Percentiles rank a stretch among this genome's conserved stretches.
Conservation (phyloP, 2,113 vertebrate genomes). For the Pipa parva region DNA sequence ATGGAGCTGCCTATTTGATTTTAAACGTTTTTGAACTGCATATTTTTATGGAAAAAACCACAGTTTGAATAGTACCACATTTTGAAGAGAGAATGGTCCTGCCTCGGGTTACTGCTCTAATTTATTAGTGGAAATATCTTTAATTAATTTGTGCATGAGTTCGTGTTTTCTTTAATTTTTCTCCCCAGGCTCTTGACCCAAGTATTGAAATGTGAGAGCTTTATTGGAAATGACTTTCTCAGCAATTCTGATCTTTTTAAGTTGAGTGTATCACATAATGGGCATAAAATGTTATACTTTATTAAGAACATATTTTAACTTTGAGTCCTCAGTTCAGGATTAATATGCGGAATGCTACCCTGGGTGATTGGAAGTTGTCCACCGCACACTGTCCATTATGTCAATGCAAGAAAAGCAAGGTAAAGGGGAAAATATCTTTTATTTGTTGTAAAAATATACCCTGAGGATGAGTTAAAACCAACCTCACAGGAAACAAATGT, state of each 20-base stretch:
- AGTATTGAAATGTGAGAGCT: constrained; percentile 65
- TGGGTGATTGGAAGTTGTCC: constrained; percentile 33
- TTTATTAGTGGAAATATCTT: constrained; percentile 72
- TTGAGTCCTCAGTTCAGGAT: constrained; percentile 59
- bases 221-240: constrained; percentile 67
- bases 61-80: constrained; percentile 64
- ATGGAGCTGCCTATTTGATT: constrained; percentile 51
- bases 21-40: constrained; percentile 54
- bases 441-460: neutral
- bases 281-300: constrained; percentile 69
- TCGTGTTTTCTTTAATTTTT: constrained; percentile 69
- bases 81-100: constrained; percentile 57
- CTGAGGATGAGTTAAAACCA: no score
- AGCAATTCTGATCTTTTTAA: constrained; percentile 69
- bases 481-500: no score
- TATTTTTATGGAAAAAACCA: constrained; percentile 52
- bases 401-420: neutral
- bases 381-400: neutral
- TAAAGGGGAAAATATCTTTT: neutral
- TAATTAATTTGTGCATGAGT: constrained; percentile 72
- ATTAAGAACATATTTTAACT: constrained; percentile 69
- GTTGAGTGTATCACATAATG: constrained; percentile 67
- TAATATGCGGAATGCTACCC: constrained; percentile 53
- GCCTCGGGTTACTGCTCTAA: constrained; percentile 64
- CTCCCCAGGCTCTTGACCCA: constrained; percentile 67